Base-by-base conservation (phyloP, 2,113 vertebrate species). In the Gallinago paraguaiae region DNA sequence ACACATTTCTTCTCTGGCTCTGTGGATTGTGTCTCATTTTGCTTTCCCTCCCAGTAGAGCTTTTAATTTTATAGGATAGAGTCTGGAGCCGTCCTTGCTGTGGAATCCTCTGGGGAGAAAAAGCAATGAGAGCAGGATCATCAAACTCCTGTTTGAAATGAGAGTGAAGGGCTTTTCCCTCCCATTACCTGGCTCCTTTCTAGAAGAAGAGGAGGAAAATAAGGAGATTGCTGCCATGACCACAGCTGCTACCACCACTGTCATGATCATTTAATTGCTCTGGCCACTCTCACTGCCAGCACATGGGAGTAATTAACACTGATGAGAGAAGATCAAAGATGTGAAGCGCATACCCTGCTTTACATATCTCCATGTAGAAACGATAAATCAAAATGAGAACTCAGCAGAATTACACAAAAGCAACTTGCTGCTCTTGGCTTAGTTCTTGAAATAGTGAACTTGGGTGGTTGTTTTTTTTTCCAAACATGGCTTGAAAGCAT, bases 221-320 rank as follows among this genome's bases (percentile, higher is more conserved):
- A 68, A 54, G 35, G 41, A 77, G 51, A 69, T 54, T 67, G 31
- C 50, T 90, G 63, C 50, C 17, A 6, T 41, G 33, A 68, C 39
- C 22, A 18, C 54, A 76, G 60, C 85, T 93, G 79, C 48, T 80
- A 9, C 43, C 41, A 24, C 31, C 22, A 9, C 72, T 88, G 18
- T 80, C 20, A 19, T 33, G 16, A 82, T 70, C 12, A 35, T 51
- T 88, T 83, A 67, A 77, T 81, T 75, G 51, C 86, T 78, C 37
- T 33, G 88, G 60, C 86, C 33, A 8, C 76, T 86, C 57, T 90
- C 31, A 13, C 43, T 86, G 51, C 60, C 64, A 35, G 71, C 76
- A 60, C 72, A 64, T 63, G 86, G 72, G 94, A 92, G 61, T 86
- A 92, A 92, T 97, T 94, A 95, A 87, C 54, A 80, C 39, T 71